A percentile compares a stretch with the other conserved stretches of the same genome.
These are phyloP conservation scores for Drosophila repletoides DNA, from an alignment of 1,140 invertebrate genomes.

Conservation along the genomic window DNA sequence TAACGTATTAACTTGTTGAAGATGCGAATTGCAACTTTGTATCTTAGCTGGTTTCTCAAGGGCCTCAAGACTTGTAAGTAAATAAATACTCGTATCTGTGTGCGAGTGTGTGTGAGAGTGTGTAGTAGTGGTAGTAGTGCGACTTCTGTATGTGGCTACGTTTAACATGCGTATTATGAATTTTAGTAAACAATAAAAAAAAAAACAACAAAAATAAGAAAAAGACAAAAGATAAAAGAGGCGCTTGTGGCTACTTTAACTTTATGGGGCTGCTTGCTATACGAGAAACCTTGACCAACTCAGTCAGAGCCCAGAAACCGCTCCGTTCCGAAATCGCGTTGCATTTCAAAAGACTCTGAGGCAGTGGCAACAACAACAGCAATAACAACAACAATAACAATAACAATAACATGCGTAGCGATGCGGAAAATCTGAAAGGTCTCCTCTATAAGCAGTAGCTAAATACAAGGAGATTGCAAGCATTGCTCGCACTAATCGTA, in stretches of 20 bases:
- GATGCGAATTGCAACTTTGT: background rate
- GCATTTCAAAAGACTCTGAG: slow-evolving; percentile 67
- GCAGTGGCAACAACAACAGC: slow-evolving; percentile 34
- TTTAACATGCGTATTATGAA: slow-evolving; percentile 46
- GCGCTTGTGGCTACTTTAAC: slow-evolving; percentile 46
- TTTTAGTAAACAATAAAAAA: slow-evolving; percentile 34
- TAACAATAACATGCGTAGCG: slow-evolving; percentile 39
- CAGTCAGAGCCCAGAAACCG: slow-evolving; percentile 30
- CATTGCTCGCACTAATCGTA: no score
- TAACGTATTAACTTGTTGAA: slow-evolving; percentile 14
- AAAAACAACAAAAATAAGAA: background rate
- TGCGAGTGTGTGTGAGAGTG: background rate
- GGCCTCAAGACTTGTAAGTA: slow-evolving; percentile 17
- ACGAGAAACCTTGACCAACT: slow-evolving; percentile 70
- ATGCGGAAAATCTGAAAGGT: slow-evolving; percentile 74
- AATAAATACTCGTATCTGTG: slow-evolving; percentile 9
- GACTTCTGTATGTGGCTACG: slow-evolving; percentile 1
- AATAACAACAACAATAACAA: slow-evolving; percentile 36
- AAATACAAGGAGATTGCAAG: slow-evolving; percentile 28
- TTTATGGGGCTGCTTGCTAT: slow-evolving; percentile 56
- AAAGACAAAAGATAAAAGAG: slow-evolving; percentile 29
- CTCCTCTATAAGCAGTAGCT: slow-evolving; percentile 11
- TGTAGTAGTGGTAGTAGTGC: background rate
- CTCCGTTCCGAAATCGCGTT: slow-evolving; percentile 16
- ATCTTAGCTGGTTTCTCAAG: slow-evolving; percentile 41